Conservation (phyloP, 2,888 invertebrate genomes). For the Gerris lacustris region DNA sequence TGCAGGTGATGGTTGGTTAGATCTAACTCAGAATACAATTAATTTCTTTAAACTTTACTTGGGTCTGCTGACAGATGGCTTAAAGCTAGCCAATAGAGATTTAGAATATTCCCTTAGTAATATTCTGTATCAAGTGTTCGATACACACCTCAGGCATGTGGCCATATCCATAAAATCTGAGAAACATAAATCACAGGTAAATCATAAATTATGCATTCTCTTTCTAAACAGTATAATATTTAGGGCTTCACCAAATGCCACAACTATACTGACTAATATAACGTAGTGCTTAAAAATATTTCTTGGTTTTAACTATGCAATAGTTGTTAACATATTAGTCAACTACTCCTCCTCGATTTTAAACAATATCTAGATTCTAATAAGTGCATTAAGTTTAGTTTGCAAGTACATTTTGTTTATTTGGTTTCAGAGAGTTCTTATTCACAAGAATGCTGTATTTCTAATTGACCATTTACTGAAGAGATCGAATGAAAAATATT, state of each 20-base stretch:
- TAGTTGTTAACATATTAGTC: too few species aligned
- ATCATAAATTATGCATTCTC: background rate
- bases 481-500: conserved; percentile 22
- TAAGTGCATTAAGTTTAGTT: too few species aligned
- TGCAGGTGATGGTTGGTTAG: conserved; percentile 54
- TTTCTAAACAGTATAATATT: too few species aligned
- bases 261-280: too few species aligned
- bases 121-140: conserved; percentile 59
- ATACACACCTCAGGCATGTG: conserved; percentile 56
- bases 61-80: conserved; percentile 59
- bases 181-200: conserved; percentile 44
- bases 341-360: background rate
- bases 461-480: conserved; percentile 50
- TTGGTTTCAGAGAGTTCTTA: conserved; percentile 37
- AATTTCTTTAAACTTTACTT: conserved; percentile 66
- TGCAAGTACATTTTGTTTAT: too few species aligned
- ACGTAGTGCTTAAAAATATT: background rate
- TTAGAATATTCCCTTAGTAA: conserved; percentile 60
- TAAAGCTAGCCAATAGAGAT: conserved; percentile 62
- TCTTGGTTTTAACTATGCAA: background rate
- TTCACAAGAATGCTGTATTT: conserved; percentile 58
- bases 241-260: too few species aligned
- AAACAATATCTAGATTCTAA: background rate
- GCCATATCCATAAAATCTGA: conserved; percentile 45
- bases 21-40: conserved; percentile 65